Percentiles rank a stretch among this genome's conserved stretches.
phyloP scores from a whole-genome alignment of 2,113 vertebrate species.

The Paradoxurus hermaphroditus region DNA sequence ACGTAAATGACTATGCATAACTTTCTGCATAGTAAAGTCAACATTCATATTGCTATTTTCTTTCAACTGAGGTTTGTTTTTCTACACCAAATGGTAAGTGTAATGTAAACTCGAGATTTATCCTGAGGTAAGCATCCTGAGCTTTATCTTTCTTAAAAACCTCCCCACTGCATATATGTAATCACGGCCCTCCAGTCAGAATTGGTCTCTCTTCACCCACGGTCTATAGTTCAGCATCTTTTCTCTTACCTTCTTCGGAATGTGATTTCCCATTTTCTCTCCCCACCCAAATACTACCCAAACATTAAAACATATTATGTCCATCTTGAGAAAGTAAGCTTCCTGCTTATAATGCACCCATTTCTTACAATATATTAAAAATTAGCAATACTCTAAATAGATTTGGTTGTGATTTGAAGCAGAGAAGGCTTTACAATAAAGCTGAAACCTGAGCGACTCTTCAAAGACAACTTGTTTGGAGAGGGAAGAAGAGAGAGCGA shows the following conservation, averaged over 20 bases:
- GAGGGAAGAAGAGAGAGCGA: background rate
- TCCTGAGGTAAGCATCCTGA: background rate
- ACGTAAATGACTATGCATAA: conserved; percentile 42
- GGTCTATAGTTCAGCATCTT: background rate
- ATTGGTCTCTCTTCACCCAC: background rate
- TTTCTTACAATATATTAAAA: background rate
- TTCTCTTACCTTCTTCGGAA: background rate
- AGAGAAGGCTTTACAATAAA: background rate
- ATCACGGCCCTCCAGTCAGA: background rate
- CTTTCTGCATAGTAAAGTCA: conserved; percentile 35
- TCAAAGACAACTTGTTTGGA: background rate
- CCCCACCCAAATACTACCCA: background rate
- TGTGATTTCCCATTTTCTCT: background rate
- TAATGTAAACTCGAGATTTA: background rate
- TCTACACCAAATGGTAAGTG: background rate
- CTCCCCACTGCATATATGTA: background rate
- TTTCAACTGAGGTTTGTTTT: conserved; percentile 39
- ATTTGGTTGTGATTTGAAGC: background rate
- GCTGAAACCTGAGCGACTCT: background rate
- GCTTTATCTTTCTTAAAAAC: background rate
- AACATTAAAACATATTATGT: background rate
- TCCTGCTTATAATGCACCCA: background rate
- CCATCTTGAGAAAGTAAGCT: background rate
- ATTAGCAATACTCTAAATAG: background rate
- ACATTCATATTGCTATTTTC: conserved; percentile 12